Base-by-base conservation (phyloP, 2,888 invertebrate genomes). In the Hartigia nigra region DNA sequence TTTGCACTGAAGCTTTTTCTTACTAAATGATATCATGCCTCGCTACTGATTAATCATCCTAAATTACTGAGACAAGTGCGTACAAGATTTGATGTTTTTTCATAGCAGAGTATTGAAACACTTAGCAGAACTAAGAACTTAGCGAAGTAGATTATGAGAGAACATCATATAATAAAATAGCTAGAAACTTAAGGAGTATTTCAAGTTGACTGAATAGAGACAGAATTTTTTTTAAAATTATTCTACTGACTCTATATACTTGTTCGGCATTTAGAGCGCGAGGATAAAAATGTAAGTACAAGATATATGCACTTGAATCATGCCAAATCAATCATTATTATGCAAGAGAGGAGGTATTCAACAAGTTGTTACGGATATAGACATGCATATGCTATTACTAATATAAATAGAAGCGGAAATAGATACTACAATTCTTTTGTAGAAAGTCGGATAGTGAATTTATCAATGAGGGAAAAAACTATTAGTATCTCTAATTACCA, bases 301-400 rank as follows among this genome's bases (percentile, higher is more conserved):
- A 74, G 55, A 55, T 32, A 76, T 69, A 70, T 55, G 23, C 12
- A 12, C 31, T 69, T 34, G 69, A 74, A 74, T 77, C 37, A 36
- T 36, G 32, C 74, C 70, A 70, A 37, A 37, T n/a, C n/a, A 70
- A 78, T 75, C 75, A 39, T n/a, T 39, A 39, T 70, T 37, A 37
- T 70, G 34, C 32, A 84, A 86, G 85, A 85, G 81, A 84, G 85
- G 85, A 87, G 87, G 89, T 91, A 90, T 91, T 91, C 91, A 91
- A 91, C 90, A 91, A 91, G 84, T 88, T 87, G 89, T 91, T 90
- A 91, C 90, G 88, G 88, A 87, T 87, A 84, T 23, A 55, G 55
- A 55, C 55, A 55, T 55, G 55, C 55, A 55, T 55, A 55, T 55
- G 55, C 55, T 55, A 55, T 23, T 23, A 55, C 55, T 55, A 55